Evolutionary conservation across 2,797 vertebrate genomes (phyloP), one percentile per base, ranked within the genome.

Genomic region (Pangasius sanitwongsei): DNA sequence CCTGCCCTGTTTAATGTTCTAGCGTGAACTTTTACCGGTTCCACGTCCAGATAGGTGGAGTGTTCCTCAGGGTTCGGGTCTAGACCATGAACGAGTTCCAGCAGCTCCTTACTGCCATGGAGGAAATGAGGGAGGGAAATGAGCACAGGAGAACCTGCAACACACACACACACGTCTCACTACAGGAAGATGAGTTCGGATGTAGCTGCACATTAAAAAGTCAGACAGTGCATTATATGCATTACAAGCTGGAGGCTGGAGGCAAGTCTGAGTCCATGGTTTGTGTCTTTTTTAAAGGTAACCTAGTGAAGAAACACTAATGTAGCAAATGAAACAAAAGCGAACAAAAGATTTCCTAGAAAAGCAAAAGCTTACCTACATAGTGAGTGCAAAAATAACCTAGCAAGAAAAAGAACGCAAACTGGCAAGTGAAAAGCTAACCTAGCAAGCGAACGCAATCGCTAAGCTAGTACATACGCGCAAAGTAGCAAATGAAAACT

Each of bases 61-160:
- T 99, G 98, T 0, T 98, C 94, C 86, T 97, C 91, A 81, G 93
- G 87, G 70, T 87, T 89, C 41, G 98, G 97, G 9, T 44, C 91
- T 89, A 99, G 86, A 6, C 98, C 98, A 88, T 93, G 83, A 6
- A 98, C 91, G 0, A 0, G 1, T 2, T 96, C 37, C 34, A 12
- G 12, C 65, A 98, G 9, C 4, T 89, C 88, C 0, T 90, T 6
- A 92, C 96, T 98, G 72, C 96, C 98, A 3, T 97, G 89, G 34
- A 99, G 96, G 92, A 98, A 99, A 94, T 99, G 98, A 0, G 98
- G 98, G 87, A 99, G 95, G 20, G 98, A 97, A 90, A 99, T 97
- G 82, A 91, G 97, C 89, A 99, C 93, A 0, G 98, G 97, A 78
- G 18, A 94, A 48, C 94, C 98, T 99, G 87, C 86, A 93, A 80